Percentiles rank a stretch among this genome's conserved stretches.
These are phyloP conservation scores for Apis dorsata DNA, from an alignment of 1,140 invertebrate species.

Conservation along the genomic window DNA sequence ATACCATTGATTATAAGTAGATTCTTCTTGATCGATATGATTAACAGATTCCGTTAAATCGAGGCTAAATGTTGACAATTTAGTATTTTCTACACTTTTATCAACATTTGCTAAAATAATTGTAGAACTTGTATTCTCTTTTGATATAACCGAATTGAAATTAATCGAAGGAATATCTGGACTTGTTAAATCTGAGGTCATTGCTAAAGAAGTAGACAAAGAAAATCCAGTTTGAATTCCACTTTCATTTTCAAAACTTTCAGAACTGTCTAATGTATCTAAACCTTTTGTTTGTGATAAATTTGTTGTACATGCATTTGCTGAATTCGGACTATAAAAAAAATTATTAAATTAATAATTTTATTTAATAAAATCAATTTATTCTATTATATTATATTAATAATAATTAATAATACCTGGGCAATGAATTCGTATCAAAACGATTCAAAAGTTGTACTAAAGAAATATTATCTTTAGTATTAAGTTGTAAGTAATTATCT, in stretches of 20 bases:
- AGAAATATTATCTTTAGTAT: background rate
- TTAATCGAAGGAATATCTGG: slow-evolving; percentile 65
- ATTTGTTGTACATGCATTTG: slow-evolving; percentile 63
- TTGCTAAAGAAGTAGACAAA: slow-evolving; percentile 56
- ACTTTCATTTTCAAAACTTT: slow-evolving; percentile 56
- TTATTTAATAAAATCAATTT: background rate
- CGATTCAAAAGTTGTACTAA: slow-evolving; percentile 3
- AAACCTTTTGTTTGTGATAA: slow-evolving; percentile 49
- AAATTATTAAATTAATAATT: background rate
- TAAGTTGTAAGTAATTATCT: slow-evolving; percentile 2
- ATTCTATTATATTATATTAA: slow-evolving; percentile 6
- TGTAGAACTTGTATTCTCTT: slow-evolving; percentile 70
- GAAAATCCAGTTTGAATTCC: slow-evolving; percentile 39
- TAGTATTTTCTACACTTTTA: slow-evolving; percentile 24
- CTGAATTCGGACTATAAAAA: slow-evolving; percentile 56
- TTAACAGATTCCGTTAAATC: slow-evolving; percentile 24
- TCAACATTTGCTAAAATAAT: slow-evolving; percentile 9
- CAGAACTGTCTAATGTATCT: slow-evolving; percentile 49
- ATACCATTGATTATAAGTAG: slow-evolving; percentile 1
- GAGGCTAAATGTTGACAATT: slow-evolving; percentile 17
- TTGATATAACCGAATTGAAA: slow-evolving; percentile 61
- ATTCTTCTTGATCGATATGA: slow-evolving; percentile 2
- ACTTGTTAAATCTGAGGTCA: slow-evolving; percentile 68
- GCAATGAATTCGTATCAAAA: background rate
- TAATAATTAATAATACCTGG: slow-evolving; percentile 23